These are phyloP conservation scores for Pantherophis vulpinus DNA, from an alignment of 2,797 vertebrate species.

Conservation along the genomic window DNA sequence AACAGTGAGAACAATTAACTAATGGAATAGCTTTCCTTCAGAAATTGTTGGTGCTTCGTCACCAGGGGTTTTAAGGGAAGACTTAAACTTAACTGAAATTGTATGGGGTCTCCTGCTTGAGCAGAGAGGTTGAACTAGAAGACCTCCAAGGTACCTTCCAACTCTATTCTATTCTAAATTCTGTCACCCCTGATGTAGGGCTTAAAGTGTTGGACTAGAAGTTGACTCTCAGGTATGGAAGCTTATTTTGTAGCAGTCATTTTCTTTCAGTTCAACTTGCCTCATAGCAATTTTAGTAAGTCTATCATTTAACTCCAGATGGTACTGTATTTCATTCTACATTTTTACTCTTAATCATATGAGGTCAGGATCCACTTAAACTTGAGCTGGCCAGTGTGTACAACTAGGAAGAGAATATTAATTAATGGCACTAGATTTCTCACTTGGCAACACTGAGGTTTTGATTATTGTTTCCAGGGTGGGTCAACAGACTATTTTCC, in stretches of 20 bases:
- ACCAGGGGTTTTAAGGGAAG: not conserved
- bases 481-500: fast-evolving
- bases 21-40: not conserved
- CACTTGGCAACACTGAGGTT: not conserved
- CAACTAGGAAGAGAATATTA: not conserved
- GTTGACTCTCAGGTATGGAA: not conserved
- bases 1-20: not conserved
- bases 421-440: not conserved
- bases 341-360: not conserved
- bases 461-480: not conserved
- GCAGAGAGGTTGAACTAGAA: not conserved
- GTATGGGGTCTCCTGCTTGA: not conserved
- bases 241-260: not conserved
- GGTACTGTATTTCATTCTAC: not conserved
- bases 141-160: not conserved
- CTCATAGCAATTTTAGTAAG: not conserved
- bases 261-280: not conserved
- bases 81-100: not conserved
- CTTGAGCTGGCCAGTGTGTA: not conserved
- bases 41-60: not conserved
- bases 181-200: not conserved
- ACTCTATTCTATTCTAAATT: not conserved
- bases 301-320: not conserved
- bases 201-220: not conserved
- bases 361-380: not conserved